Base-by-base conservation (phyloP, 2,113 vertebrate species). In the Phrynocephalus versicolor region DNA sequence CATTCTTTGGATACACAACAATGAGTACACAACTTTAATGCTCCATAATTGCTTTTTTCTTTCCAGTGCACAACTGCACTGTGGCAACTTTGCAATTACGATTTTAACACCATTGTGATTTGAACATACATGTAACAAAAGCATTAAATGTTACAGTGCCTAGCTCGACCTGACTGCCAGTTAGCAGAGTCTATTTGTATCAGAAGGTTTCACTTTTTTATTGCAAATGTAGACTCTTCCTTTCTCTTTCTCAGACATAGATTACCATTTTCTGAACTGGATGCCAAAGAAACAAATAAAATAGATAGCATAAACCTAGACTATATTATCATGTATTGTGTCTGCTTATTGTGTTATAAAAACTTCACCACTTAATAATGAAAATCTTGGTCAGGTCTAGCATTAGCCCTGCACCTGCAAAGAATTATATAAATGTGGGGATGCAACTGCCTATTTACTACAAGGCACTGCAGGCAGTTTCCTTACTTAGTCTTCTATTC, bases 1-100 rank as follows among this genome's bases (percentile, higher is more conserved):
- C 78, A 67, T 80, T 76, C 30, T 37, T 3, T 8, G 0, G 0
- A 30, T 33, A 73, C 41, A 30, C 70, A 45, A 39, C 13, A 3
- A 76, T 16, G 75, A 30, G 23, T 0, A 3, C 0, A 0, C 21
- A 60, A 37, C n/a, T 85, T 30, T 1, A 0, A 62, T 1, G n/a
- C 9, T 57, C 0, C 13, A 58, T 21, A 25, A 30, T 79, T 60
- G 74, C 62, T 41, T 65, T 51, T n/a, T 27, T 41, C 6, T 18
- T 33, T 35, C 67, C 74, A 81, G 55, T n/a, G 41, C 33, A 0
- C 0, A 0, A 75, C 0, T 1, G 62, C 19, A 37, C 0, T 0
- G 1, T 30, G 60, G 0, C 0, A 21, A 64, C 76, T 57, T 10
- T 27, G 27, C 62, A 64, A 25, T 30, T 7, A 67, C 30, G 25